Percentiles rank a stretch among this genome's conserved stretches.
phyloP scores from a whole-genome alignment of 1,140 invertebrate genomes.

The Rhopalosiphum padi region DNA sequence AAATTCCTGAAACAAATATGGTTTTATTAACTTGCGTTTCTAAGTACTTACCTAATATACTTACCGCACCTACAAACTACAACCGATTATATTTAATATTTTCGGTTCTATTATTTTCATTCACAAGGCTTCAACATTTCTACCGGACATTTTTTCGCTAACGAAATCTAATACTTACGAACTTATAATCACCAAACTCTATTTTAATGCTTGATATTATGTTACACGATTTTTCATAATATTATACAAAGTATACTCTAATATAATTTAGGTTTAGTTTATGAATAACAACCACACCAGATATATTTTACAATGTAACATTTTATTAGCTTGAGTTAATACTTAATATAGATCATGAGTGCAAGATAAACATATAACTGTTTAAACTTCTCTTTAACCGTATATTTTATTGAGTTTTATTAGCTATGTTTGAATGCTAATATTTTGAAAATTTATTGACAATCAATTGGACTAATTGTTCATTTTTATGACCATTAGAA shows the following conservation, averaged over 20 bases:
- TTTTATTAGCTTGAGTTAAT: not conserved
- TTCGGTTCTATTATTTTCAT: not conserved
- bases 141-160: not conserved
- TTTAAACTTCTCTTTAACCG: not conserved
- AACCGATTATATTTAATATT: conserved; percentile 20
- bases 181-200: not conserved
- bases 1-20: not conserved
- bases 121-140: conserved; percentile 20
- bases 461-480: conserved; percentile 5
- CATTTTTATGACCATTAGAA: not conserved
- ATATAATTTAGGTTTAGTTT: not conserved
- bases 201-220: not conserved
- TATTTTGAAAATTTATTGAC: conserved; percentile 20
- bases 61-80: not conserved
- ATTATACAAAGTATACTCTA: not conserved
- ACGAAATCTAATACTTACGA: not conserved
- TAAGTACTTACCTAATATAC: not conserved
- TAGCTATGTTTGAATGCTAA: not conserved
- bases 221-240: not conserved
- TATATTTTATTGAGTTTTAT: not conserved
- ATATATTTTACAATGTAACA: not conserved
- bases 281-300: not conserved
- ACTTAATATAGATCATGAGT: not conserved
- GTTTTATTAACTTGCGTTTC: not conserved
- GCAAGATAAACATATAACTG: not conserved